Evolutionary conservation across 2,888 invertebrate genomes (phyloP).

Genomic region (Meteorus cinctellus): DNA sequence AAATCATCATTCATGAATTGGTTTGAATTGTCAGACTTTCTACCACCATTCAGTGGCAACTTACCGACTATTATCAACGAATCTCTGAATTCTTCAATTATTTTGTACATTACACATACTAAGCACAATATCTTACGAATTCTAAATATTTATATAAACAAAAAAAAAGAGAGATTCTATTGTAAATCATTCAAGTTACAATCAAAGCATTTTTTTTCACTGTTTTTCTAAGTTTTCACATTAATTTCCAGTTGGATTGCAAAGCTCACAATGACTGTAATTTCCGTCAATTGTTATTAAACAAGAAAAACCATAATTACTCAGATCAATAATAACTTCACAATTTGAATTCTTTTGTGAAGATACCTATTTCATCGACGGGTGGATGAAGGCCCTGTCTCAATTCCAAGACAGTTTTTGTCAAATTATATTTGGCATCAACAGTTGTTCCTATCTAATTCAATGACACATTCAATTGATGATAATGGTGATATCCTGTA

Average conservation of each 20-base stretch:
- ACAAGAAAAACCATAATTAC: not conserved
- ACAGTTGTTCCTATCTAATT: not conserved
- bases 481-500: too few species aligned
- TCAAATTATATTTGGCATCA: not conserved
- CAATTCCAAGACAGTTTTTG: not conserved
- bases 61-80: constrained; percentile 19
- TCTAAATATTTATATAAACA: too few species aligned
- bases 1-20: too few species aligned
- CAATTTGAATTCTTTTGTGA: not conserved
- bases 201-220: too few species aligned
- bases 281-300: not conserved
- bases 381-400: not conserved
- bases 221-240: too few species aligned
- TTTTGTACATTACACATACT: too few species aligned
- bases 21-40: too few species aligned
- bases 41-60: not conserved
- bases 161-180: too few species aligned
- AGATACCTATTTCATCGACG: constrained; percentile 18
- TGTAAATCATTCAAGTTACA: too few species aligned
- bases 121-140: too few species aligned
- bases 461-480: too few species aligned
- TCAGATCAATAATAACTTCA: not conserved
- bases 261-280: not conserved
- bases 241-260: too few species aligned
- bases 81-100: not conserved